Base-by-base conservation (phyloP, 2,113 vertebrate genomes). In the Perccottus glenii region DNA sequence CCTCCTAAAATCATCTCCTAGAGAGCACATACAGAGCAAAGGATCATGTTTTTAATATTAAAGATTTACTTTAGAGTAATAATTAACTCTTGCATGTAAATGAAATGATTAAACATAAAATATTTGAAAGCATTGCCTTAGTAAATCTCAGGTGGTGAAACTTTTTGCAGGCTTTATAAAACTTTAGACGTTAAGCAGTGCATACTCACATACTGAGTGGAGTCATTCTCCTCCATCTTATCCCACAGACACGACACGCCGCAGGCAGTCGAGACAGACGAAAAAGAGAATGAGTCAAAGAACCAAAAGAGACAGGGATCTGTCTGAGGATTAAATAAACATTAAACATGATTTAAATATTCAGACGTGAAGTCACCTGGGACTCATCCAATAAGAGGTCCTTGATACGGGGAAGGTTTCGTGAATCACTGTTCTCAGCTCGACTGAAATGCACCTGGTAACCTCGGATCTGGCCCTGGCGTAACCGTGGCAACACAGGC, bases 141-240 rank as follows among this genome's bases (percentile, higher is more conserved):
- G 64, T 14, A 70, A 58, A 60, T 68, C 44, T 46, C 36, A 55
- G 16, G 42, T 48, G 49, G 62, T 27, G 27, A 66, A 36, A 70
- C 56, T 19, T 49, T 27, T 62, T 46, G 32, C 60, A 38, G 53
- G 62, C 64, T 65, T 62, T 27, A 52, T 70, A 60, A 69, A 43
- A 40, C 32, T 42, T n/a, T 45, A 63, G 50, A 60, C 49, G 67
- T 56, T 19, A 16, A 40, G 16, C 48, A 48, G 70, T 79, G 71
- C 82, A 80, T 84, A 88, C 97, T 98, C 90, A 98, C 96, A 72
- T 98, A 98, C 90, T 96, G 95, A 68, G 97, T 95, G 27, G 94
- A 94, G 88, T 98, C 94, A 91, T 98, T 95, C 88, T 89, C 95
- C 92, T 97, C 96, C 95, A 96, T 97, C 97, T 98, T 93, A 63